A percentile compares a stretch with the other conserved stretches of the same genome.
Conservation (phyloP, 2,797 vertebrate species). For the Neomorphus geoffroyi region DNA sequence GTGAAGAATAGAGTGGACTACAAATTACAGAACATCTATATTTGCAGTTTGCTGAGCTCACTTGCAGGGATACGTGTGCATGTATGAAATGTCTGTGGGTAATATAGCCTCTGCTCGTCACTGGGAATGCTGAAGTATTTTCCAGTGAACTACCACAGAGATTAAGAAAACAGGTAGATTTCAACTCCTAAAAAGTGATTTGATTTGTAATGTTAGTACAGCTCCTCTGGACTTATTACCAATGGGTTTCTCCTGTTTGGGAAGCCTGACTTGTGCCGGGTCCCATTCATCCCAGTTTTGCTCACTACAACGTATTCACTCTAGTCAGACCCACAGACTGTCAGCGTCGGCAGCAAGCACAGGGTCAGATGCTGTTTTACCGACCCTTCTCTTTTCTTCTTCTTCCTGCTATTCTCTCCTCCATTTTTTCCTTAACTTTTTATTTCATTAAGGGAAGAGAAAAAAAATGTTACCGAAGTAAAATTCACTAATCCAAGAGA, state of each 20-base stretch:
- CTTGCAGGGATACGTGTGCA: neutral
- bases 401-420: neutral
- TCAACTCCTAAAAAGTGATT: neutral
- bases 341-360: neutral
- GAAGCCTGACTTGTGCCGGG: neutral
- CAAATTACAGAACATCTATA: neutral
- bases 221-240: neutral
- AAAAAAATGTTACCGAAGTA: neutral
- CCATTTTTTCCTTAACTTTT: neutral
- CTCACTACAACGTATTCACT: neutral
- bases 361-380: neutral
- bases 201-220: neutral
- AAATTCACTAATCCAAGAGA: constrained; percentile 29
- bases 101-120: neutral
- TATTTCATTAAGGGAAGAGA: neutral
- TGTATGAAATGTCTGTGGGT: neutral
- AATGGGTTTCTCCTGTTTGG: neutral
- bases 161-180: neutral
- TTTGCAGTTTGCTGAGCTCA: neutral
- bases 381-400: neutral
- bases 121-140: neutral
- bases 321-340: neutral
- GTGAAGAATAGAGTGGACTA: neutral
- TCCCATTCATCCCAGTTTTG: neutral
- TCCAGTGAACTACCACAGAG: neutral